A percentile compares a stretch with the other conserved stretches of the same genome.
These are phyloP conservation scores for Coregonus clupeaformis DNA, from an alignment of 2,113 vertebrate genomes.

Conservation along the genomic window DNA sequence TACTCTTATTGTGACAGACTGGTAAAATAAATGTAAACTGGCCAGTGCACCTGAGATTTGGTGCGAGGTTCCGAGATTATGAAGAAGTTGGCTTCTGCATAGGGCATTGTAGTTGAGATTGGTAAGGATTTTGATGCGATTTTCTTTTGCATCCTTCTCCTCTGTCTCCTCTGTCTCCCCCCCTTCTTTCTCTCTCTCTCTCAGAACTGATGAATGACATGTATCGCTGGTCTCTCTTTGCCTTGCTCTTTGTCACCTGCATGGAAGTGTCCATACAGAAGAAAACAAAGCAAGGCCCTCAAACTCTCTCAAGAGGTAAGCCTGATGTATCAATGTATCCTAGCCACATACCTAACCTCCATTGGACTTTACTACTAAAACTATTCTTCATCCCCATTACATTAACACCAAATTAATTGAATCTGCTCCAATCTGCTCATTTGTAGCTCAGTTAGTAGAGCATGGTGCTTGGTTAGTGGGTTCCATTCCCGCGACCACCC, in stretches of 20 bases:
- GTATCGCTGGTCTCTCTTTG: slow-evolving; percentile 45
- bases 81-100: neutral
- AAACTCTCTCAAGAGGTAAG: slow-evolving; percentile 59
- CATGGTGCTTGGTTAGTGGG: no score
- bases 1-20: no score
- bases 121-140: neutral
- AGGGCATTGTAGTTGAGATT: neutral
- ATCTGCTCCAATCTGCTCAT: no score
- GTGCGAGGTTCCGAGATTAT: no score
- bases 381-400: no score
- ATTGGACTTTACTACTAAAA: no score
- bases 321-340: neutral
- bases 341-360: neutral
- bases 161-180: neutral
- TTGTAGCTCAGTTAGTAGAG: no score
- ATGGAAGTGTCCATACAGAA: slow-evolving; percentile 31
- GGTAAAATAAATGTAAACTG: no score
- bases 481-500: no score
- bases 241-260: slow-evolving; percentile 45
- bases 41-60: no score
- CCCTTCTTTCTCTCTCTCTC: neutral
- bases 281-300: slow-evolving; percentile 26
- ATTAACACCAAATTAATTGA: no score
- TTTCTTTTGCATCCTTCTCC: neutral
- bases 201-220: slow-evolving; percentile 42